Evolutionary conservation across 1,140 invertebrate species (phyloP).

Genomic region (Drosophila jambulina): DNA sequence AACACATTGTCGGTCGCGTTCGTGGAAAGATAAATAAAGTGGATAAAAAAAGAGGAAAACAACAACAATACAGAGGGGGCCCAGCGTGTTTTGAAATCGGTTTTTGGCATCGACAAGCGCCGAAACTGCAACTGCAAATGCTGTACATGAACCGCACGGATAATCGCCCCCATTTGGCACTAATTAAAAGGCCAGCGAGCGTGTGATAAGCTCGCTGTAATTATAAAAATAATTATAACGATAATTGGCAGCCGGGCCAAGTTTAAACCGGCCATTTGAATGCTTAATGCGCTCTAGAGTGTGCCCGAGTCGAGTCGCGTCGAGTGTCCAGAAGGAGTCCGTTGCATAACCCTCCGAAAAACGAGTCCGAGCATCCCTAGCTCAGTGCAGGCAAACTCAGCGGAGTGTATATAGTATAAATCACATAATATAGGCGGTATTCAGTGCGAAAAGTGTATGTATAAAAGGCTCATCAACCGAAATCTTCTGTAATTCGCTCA

Average conservation of each 20-base stretch:
- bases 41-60: slow-evolving; percentile 14
- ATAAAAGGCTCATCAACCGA: slow-evolving; percentile 78
- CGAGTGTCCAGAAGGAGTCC: slow-evolving; percentile 25
- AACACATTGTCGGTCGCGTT: slow-evolving; percentile 32
- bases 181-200: slow-evolving; percentile 51
- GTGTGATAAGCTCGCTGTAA: slow-evolving; percentile 53
- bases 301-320: slow-evolving; percentile 1
- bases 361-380: slow-evolving; percentile 43
- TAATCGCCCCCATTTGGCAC: slow-evolving; percentile 43
- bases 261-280: slow-evolving; percentile 7
- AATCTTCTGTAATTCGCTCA: slow-evolving; percentile 81
- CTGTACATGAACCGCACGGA: slow-evolving; percentile 19
- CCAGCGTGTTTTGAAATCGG: slow-evolving; percentile 63
- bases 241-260: slow-evolving; percentile 1
- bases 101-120: slow-evolving; percentile 41
- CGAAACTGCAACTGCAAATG: slow-evolving; percentile 47
- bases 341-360: slow-evolving; percentile 50
- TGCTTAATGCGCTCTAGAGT: background rate
- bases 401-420: slow-evolving; percentile 19
- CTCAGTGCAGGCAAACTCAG: slow-evolving; percentile 50
- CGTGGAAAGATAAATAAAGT: slow-evolving; percentile 59
- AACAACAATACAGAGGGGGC: slow-evolving; percentile 11
- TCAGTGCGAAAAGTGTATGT: slow-evolving; percentile 45
- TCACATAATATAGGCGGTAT: slow-evolving; percentile 13
- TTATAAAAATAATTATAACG: slow-evolving; percentile 6